These are phyloP conservation scores for Coleophora flavipennella DNA, from an alignment of 2,888 invertebrate genomes.

Conservation along the genomic window DNA sequence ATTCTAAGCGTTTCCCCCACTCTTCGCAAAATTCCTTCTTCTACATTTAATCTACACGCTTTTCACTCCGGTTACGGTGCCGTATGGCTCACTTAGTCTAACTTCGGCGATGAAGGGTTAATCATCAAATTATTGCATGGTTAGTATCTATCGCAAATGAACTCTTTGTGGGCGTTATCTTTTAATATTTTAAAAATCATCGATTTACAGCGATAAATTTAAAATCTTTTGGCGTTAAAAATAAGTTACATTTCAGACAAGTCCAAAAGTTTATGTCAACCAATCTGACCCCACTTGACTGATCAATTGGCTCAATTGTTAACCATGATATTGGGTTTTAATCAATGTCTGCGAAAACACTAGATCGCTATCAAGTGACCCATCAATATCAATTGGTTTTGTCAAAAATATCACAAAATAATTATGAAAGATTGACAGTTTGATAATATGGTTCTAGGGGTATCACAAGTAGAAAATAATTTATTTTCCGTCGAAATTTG, in stretches of 20 bases:
- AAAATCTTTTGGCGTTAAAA: too few species aligned
- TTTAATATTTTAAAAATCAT: too few species aligned
- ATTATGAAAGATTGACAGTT: background rate
- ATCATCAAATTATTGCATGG: too few species aligned
- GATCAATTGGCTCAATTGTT: background rate
- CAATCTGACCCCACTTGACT: background rate
- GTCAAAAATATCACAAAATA: background rate
- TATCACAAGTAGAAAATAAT: background rate
- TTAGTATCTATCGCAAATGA: too few species aligned
- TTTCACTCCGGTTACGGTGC: too few species aligned
- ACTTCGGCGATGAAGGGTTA: too few species aligned
- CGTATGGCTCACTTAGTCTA: too few species aligned
- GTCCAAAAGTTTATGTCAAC: background rate
- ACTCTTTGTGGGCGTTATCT: too few species aligned
- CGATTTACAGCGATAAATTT: too few species aligned
- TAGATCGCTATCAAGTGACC: background rate
- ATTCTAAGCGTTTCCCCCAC: too few species aligned
- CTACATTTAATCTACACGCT: too few species aligned
- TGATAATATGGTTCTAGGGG: background rate
- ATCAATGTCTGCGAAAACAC: background rate
- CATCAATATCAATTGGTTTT: background rate
- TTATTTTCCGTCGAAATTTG: background rate
- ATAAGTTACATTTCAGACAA: background rate
- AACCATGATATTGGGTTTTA: background rate
- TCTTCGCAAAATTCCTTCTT: too few species aligned